Conservation (phyloP, 2,113 vertebrate genomes). For the Raja brachyura region DNA sequence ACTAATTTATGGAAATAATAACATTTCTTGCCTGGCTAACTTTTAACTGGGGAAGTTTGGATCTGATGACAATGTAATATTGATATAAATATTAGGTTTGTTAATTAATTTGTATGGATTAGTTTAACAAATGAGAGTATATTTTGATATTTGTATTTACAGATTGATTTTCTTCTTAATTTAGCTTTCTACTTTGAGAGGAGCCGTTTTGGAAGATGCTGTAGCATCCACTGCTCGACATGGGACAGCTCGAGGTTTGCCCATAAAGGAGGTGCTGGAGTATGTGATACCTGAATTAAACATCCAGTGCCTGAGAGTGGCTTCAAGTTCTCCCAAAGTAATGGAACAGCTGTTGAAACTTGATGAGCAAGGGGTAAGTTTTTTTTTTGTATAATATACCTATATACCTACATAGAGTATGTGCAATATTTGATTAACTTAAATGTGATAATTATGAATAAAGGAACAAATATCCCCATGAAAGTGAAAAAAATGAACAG, state of each 20-base stretch:
- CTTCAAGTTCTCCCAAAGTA: slow-evolving; percentile 80
- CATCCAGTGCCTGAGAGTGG: slow-evolving; percentile 81
- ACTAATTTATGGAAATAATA: neutral
- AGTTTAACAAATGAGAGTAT: neutral
- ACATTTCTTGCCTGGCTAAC: neutral
- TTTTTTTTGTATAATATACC: neutral
- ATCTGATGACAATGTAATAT: neutral
- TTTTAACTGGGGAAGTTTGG: neutral
- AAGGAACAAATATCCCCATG: neutral
- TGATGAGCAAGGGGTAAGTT: slow-evolving; percentile 90
- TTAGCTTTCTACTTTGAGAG: slow-evolving; percentile 85
- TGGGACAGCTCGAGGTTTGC: slow-evolving; percentile 83
- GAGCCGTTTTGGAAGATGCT: slow-evolving; percentile 91
- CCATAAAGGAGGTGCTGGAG: slow-evolving; percentile 89
- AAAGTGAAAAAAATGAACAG: neutral
- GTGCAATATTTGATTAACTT: neutral
- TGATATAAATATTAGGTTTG: neutral
- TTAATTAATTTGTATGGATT: slow-evolving; percentile 14
- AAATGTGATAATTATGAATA: neutral
- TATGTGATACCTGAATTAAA: slow-evolving; percentile 88
- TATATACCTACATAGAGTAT: neutral
- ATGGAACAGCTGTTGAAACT: slow-evolving; percentile 87
- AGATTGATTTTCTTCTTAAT: neutral
- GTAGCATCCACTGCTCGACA: slow-evolving; percentile 87
- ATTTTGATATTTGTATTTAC: neutral